phyloP scores from a whole-genome alignment of 2,888 invertebrate genomes.

The Parasteatoda lunata region DNA sequence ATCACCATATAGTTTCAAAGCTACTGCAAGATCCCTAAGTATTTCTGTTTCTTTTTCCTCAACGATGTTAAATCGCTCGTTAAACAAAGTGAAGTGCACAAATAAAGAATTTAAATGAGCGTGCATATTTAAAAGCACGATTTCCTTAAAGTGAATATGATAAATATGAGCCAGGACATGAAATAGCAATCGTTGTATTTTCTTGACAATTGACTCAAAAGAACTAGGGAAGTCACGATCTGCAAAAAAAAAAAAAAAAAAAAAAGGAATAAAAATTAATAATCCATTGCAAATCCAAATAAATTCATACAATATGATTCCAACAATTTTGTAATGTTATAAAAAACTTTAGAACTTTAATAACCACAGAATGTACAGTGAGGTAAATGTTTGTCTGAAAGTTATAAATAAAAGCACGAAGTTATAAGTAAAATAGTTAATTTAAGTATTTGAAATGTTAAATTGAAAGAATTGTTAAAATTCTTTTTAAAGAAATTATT shows the following conservation, averaged over 20 bases:
- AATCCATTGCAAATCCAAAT: too few species aligned
- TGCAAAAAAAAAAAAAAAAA: conserved; percentile 77
- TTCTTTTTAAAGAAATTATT: too few species aligned
- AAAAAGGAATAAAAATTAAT: not conserved
- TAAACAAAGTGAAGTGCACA: conserved; percentile 92
- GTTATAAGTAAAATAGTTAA: too few species aligned
- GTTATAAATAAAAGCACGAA: too few species aligned
- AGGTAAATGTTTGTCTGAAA: too few species aligned
- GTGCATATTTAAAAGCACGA: conserved; percentile 93
- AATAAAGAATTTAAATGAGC: conserved; percentile 98
- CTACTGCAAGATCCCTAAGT: conserved; percentile 91
- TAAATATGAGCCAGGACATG: conserved; percentile 99
- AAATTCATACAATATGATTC: too few species aligned
- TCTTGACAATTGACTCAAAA: conserved; percentile 95
- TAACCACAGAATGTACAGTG: too few species aligned
- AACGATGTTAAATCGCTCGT: conserved; percentile 90
- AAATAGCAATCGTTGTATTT: conserved; percentile 95
- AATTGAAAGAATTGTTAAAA: too few species aligned
- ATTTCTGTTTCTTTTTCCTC: conserved; percentile 97
- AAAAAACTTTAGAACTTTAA: too few species aligned
- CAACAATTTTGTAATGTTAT: too few species aligned
- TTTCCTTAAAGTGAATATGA: conserved; percentile 97
- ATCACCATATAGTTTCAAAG: conserved; percentile 76
- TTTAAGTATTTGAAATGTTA: too few species aligned
- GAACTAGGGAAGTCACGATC: conserved; percentile 94